phyloP scores from a whole-genome alignment of 2,797 vertebrate species.

The Helarctos malayanus region DNA sequence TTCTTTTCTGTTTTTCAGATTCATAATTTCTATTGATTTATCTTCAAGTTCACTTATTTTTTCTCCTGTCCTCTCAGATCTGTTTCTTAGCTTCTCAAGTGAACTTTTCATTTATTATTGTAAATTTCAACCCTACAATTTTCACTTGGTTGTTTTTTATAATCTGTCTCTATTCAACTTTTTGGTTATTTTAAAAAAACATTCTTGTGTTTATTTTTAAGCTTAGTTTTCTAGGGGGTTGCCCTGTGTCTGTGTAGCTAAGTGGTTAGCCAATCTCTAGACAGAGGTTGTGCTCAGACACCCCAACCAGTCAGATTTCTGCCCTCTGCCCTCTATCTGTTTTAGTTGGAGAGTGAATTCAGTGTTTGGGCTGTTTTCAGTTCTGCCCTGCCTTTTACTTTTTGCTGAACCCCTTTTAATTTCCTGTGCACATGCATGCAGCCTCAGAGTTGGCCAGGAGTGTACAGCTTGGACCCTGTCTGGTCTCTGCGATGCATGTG shows the following conservation, averaged over 20 bases:
- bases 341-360: neutral
- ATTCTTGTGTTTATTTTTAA: constrained; percentile 28
- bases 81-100: neutral
- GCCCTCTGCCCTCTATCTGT: neutral
- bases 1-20: neutral
- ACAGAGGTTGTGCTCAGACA: neutral
- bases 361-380: neutral
- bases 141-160: neutral
- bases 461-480: neutral
- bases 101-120: neutral
- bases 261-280: neutral
- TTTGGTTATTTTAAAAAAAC: neutral
- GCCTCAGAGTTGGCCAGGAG: neutral
- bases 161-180: neutral
- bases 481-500: neutral
- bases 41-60: neutral
- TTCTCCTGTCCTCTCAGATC: neutral
- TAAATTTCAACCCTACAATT: neutral
- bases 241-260: neutral
- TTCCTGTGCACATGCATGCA: neutral
- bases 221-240: neutral
- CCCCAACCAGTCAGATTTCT: neutral
- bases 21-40: neutral
- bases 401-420: neutral
- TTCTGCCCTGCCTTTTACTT: neutral